phyloP scores from a whole-genome alignment of 2,113 vertebrate genomes.

The Ptilonorhynchus violaceus region DNA sequence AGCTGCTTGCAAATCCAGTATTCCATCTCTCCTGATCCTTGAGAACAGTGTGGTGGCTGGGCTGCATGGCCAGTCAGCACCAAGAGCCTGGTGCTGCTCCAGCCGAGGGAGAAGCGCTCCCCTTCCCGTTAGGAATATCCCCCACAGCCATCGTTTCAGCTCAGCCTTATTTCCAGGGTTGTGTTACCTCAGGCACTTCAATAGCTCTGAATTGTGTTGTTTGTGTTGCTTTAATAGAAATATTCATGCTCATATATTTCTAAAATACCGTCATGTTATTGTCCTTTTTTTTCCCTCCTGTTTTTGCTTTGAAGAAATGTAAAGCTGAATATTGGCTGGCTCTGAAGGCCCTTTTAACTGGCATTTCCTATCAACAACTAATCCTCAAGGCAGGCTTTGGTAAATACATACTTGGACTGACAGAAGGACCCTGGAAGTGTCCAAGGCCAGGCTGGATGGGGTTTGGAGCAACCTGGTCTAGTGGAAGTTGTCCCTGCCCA shows the following conservation, averaged over 20 bases:
- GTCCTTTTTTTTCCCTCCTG: fast-evolving
- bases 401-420: not conserved
- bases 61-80: not conserved
- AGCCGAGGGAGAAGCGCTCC: fast-evolving
- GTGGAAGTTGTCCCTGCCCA: not conserved
- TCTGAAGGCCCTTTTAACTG: not conserved
- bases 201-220: not conserved
- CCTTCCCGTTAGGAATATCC: not conserved
- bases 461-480: not conserved
- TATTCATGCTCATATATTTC: not conserved
- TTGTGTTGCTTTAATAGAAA: not conserved
- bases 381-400: not conserved
- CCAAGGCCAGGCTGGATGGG: not conserved
- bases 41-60: not conserved
- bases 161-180: not conserved
- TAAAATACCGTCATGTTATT: not conserved
- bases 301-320: not conserved
- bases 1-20: not conserved
- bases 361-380: not conserved
- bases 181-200: not conserved
- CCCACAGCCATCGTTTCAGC: fast-evolving
- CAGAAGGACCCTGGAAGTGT: not conserved
- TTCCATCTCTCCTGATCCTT: not conserved
- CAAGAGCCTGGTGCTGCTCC: not conserved
- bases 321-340: not conserved